Base-by-base conservation (phyloP, 2,888 invertebrate species). In the Rhamphomyia laevipes region DNA sequence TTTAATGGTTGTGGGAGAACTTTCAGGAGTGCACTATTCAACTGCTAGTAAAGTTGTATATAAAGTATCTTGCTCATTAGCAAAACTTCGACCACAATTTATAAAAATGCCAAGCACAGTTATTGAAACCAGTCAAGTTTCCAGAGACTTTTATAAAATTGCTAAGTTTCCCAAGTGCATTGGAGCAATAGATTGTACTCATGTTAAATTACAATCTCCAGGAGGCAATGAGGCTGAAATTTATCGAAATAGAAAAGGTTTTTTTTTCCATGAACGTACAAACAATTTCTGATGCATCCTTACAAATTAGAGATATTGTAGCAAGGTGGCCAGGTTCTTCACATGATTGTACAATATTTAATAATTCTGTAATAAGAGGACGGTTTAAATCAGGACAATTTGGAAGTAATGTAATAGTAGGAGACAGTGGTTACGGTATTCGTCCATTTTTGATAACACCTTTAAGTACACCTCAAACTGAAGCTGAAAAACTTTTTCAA, bases 151-250 rank as follows among this genome's bases (percentile, higher is more conserved):
- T 49, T 12, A 46, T 48, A 9, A 51, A n/a, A n/a, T n/a, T n/a
- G n/a, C n/a, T n/a, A n/a, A n/a, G n/a, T n/a, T n/a, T n/a, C n/a
- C n/a, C n/a, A n/a, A n/a, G n/a, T n/a, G n/a, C n/a, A n/a, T n/a
- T n/a, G n/a, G n/a, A n/a, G n/a, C n/a, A n/a, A n/a, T 51, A 17
- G 50, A 51, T 35, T 50, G 51, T 40, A 53, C 51, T 9, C 51
- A 51, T 18, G 17, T 49, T 17, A 37, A 30, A 45, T 48, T 53
- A 16, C 51, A 51, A 31, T 49, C 53, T n/a, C 48, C 50, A 12
- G 50, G 48, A 10, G 48, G 9, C 48, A 53, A 42, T 37, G 2
- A 47, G 47, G 38, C 45, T 23, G 17, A n/a, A n/a, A n/a, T n/a
- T n/a, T n/a, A n/a, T n/a, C n/a, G n/a, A n/a, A n/a, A n/a, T n/a